Base-by-base conservation (phyloP, 1,140 invertebrate species). In the Scaptomyza hsui region DNA sequence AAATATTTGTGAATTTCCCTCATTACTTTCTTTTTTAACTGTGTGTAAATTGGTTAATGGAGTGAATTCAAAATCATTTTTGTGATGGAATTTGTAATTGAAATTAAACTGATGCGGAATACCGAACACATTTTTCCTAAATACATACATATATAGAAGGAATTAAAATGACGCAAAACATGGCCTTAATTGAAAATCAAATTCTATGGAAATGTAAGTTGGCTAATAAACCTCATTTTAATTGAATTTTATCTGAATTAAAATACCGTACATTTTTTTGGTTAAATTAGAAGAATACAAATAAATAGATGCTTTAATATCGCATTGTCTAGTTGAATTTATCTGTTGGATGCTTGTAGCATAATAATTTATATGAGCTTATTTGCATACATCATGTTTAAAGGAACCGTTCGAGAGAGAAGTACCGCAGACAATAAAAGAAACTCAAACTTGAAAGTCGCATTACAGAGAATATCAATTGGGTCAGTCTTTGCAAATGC, bases 371-470 rank as follows among this genome's bases (percentile, higher is more conserved):
- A 24, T 52, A 51, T 44, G 15, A 26, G 29, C 60, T 56, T 15
- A 71, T 71, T 51, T 57, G 62, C 68, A 71, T 71, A 71, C n/a
- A 55, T 56, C 44, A 56, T 70, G 7, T 53, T 9, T 16, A 13
- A 16, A 18, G 45, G 39, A 45, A 62, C 51, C 13, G 64, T 16
- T 24, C 26, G 55, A 24, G 29, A 42, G 21, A 51, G 16, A 15
- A 51, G 35, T 32, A 21, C 12, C 47, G 56, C 19, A 41, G 18
- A 55, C 37, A 55, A 55, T 12, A 21, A 24, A 24, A n/a, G 12
- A 32, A 37, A n/a, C 37, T 19, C 10, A 12, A 37, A n/a, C 32
- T 37, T 2, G 9, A 15, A 41, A 26, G 19, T 55, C 37, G 19
- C 15, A 37, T n/a, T 21, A 37, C 10, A 6, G 18, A 18, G 16